A percentile compares a stretch with the other conserved stretches of the same genome.
Conservation (phyloP, 2,797 vertebrate species). For the Hyperoplus lanceolatus region DNA sequence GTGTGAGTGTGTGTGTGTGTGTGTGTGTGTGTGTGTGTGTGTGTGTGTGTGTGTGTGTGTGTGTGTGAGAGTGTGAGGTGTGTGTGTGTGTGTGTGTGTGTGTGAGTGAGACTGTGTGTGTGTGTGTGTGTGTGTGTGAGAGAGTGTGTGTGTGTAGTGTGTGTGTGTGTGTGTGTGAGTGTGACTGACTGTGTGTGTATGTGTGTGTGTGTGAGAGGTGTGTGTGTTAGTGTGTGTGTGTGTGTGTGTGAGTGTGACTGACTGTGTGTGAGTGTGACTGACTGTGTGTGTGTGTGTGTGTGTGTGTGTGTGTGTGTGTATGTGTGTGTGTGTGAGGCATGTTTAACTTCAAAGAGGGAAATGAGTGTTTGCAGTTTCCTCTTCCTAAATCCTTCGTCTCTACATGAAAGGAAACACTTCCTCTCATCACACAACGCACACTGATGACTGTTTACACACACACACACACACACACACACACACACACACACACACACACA, state of each 20-base stretch:
- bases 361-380: conserved; percentile 81
- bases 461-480: background rate
- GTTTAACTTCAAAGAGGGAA: conserved; percentile 68
- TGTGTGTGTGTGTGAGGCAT: background rate
- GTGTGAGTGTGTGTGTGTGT: no score
- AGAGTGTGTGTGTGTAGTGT: background rate
- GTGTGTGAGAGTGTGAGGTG: no score
- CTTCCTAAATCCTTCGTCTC: conserved; percentile 67
- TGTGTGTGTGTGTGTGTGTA: background rate
- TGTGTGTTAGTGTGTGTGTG: background rate
- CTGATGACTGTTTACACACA: conserved; percentile 77
- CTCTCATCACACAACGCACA: conserved; percentile 65
- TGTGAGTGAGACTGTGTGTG: background rate
- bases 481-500: no score
- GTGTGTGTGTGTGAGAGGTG: no score
- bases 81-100: background rate
- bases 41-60: no score
- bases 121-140: background rate
- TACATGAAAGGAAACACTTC: conserved; percentile 72
- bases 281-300: background rate
- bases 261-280: background rate
- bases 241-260: background rate
- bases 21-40: no score
- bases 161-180: background rate
- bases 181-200: no score